Evolutionary conservation across 2,113 vertebrate species (phyloP), one percentile per base, ranked within the genome.

Genomic region (Furnarius figulus): DNA sequence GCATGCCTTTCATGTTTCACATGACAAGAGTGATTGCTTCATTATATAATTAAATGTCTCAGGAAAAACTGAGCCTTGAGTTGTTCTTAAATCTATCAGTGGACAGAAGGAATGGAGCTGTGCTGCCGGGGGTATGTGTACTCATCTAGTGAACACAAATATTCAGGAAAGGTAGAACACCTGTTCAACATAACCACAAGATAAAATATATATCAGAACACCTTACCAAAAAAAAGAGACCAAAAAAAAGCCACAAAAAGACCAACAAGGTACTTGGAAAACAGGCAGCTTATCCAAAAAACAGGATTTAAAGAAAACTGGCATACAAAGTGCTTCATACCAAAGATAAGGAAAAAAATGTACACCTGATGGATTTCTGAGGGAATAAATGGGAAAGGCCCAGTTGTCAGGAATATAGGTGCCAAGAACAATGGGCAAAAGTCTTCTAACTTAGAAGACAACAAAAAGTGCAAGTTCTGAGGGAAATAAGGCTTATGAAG

Each of bases 91-190:
- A 77, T 28, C 21, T 66, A 33, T 21, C 46, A 63, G 59, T 49
- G 10, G 12, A 5, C 47, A 78, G 25, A 81, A 84, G 25, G 11
- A 71, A 49, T 18, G 49, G 22, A 78, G 8, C 8, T 71, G 22
- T 44, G 23, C 2, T 0, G 1, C 18, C 74, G 42, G 5, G 31
- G 16, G 8, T 53, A 42, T 7, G 7, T 4, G 15, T 22, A n/a
- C 10, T 59, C 52, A 7, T 58, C 44, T 50, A 37, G 12, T 50
- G 33, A 85, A 24, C 49, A 27, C 39, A 79, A 88, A 50, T n/a
- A 30, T 16, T 62, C 44, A 40, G 28, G 25, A 37, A 78, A 71
- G 40, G 37, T 27, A 40, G 28, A 78, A 52, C 2, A n/a, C 10
- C 61, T 59, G 28, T 2, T 50, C 14, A 33, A 6, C 37, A 59